A percentile compares a stretch with the other conserved stretches of the same genome.
phyloP scores from a whole-genome alignment of 1,140 invertebrate species.

The Tigriopus japonicus region DNA sequence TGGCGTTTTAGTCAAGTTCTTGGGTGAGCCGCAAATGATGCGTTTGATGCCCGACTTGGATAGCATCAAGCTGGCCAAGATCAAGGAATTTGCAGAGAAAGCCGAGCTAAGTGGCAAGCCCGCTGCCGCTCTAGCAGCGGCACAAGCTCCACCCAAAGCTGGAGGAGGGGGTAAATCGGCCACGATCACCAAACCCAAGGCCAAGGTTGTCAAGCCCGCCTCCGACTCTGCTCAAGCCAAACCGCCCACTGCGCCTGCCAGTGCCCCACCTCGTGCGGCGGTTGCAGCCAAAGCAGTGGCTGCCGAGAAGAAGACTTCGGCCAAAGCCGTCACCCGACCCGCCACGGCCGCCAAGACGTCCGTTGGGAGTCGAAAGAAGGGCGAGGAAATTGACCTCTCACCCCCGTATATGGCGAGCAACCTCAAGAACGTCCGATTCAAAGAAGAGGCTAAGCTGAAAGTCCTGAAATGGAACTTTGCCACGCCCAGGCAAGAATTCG shows the following conservation, averaged over 20 bases:
- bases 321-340: neutral
- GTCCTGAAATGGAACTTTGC: constrained; percentile 89
- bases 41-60: constrained; percentile 60
- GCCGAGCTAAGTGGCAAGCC: constrained; percentile 42
- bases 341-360: neutral
- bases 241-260: constrained; percentile 15
- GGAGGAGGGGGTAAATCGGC: constrained; percentile 52
- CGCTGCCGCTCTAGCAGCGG: neutral
- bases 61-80: constrained; percentile 79
- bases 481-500: constrained; percentile 75
- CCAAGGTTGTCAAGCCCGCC: neutral
- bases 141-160: constrained; percentile 23
- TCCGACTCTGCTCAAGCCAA: neutral
- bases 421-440: constrained; percentile 7
- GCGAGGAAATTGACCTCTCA: neutral
- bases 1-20: constrained; percentile 80
- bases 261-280: neutral
- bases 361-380: constrained; percentile 12
- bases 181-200: constrained; percentile 19
- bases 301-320: constrained; percentile 13
- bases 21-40: constrained; percentile 71
- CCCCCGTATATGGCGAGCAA: neutral
- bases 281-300: constrained; percentile 10
- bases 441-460: constrained; percentile 22
- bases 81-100: constrained; percentile 83